phyloP scores from a whole-genome alignment of 2,888 invertebrate species.

The Buathra laborator region DNA sequence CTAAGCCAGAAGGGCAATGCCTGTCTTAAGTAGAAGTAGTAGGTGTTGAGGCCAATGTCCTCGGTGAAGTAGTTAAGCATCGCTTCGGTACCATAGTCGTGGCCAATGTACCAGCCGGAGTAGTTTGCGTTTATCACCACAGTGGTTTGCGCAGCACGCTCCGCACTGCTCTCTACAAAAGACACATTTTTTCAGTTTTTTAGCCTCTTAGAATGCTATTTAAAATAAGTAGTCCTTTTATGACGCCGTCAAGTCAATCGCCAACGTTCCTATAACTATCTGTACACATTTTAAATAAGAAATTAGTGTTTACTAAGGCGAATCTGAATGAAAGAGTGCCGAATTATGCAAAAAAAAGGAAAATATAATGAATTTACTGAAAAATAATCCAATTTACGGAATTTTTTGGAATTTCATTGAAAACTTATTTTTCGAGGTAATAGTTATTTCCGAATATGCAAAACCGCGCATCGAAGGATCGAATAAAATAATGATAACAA shows the following conservation, averaged over 20 bases:
- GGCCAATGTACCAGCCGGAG: constrained; percentile 86
- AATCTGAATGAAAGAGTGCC: too few species aligned
- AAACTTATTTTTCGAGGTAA: too few species aligned
- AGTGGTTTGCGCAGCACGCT: constrained; percentile 82
- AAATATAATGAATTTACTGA: too few species aligned
- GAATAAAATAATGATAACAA: neutral
- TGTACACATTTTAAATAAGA: too few species aligned
- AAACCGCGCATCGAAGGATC: too few species aligned
- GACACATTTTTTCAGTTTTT: constrained; percentile 4
- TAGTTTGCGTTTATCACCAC: constrained; percentile 88
- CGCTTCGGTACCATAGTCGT: constrained; percentile 87
- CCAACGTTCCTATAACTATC: too few species aligned
- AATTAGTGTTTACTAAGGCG: too few species aligned
- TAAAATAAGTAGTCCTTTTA: neutral
- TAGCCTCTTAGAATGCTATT: neutral
- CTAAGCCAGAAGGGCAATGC: constrained; percentile 89
- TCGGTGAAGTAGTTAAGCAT: constrained; percentile 90
- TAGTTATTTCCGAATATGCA: too few species aligned
- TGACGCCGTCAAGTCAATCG: too few species aligned
- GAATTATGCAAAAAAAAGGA: too few species aligned
- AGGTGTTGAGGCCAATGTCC: constrained; percentile 89
- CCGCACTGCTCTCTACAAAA: constrained; percentile 72
- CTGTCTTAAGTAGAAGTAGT: constrained; percentile 89
- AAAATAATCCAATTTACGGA: too few species aligned
- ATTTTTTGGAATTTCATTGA: too few species aligned